Evolutionary conservation across 2,797 vertebrate species (phyloP).

Genomic region (Sarcophilus harrisii): DNA sequence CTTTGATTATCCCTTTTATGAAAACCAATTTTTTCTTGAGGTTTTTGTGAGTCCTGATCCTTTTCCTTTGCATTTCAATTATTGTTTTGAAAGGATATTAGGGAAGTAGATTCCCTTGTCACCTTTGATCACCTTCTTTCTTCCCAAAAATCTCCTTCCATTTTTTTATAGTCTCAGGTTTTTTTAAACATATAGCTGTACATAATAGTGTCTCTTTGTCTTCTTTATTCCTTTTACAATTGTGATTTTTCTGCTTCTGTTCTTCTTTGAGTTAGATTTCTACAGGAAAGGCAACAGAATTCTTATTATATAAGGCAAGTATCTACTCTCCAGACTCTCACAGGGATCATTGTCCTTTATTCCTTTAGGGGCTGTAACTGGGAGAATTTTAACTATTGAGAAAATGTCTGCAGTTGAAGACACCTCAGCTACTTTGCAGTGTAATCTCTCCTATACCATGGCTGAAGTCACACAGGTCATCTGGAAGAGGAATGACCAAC

Average conservation of each 20-base stretch:
- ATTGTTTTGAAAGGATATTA: neutral
- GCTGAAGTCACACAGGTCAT: conserved; percentile 75
- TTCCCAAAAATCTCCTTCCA: neutral
- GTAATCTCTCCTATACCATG: conserved; percentile 48
- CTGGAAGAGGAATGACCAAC: conserved; percentile 64
- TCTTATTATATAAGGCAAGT: neutral
- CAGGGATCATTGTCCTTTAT: neutral
- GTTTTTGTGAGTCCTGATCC: neutral
- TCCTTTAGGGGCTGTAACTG: conserved; percentile 34
- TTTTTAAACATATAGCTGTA: neutral
- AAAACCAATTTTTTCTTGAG: neutral
- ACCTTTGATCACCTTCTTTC: neutral
- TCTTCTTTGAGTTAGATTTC: neutral
- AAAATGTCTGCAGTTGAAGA: conserved; percentile 71
- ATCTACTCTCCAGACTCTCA: neutral
- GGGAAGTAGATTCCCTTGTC: neutral
- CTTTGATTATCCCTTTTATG: neutral
- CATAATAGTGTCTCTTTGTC: neutral
- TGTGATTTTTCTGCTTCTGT: neutral
- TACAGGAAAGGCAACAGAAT: neutral
- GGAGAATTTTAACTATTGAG: conserved; percentile 12
- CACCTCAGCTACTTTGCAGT: conserved; percentile 69
- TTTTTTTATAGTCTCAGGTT: neutral
- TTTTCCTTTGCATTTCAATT: neutral
- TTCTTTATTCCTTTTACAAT: neutral